These are phyloP conservation scores for Caradrina clavipalpis DNA, from an alignment of 2,888 invertebrate genomes.

Conservation along the genomic window DNA sequence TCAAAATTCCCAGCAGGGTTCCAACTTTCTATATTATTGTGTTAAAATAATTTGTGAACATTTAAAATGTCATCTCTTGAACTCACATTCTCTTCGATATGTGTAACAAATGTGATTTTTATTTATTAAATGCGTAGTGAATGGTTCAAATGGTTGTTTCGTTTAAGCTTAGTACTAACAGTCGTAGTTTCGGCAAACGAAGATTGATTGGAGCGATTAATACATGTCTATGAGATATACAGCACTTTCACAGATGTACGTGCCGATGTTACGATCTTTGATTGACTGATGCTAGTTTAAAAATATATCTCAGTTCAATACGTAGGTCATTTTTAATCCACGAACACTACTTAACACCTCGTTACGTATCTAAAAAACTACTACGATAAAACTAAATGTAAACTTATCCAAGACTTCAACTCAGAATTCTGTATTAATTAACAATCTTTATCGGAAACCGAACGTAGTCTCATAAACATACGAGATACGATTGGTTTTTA, in stretches of 20 bases:
- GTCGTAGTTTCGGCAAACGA: constrained; percentile 64
- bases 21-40: constrained; percentile 50
- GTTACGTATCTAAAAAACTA: constrained; percentile 25
- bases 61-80: constrained; percentile 46
- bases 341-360: constrained; percentile 34
- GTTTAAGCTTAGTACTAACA: constrained; percentile 41
- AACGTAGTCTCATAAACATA: constrained; percentile 82
- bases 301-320: constrained; percentile 36
- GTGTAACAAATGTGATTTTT: constrained; percentile 57
- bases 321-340: constrained; percentile 32
- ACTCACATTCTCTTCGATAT: constrained; percentile 30
- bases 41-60: constrained; percentile 53
- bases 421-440: constrained; percentile 77
- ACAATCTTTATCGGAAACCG: constrained; percentile 71
- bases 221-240: constrained; percentile 60
- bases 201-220: constrained; percentile 73
- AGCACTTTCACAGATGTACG: constrained; percentile 54
- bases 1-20: constrained; percentile 51
- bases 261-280: constrained; percentile 47
- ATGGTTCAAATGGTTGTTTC: constrained; percentile 31
- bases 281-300: constrained; percentile 54
- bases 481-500: constrained; percentile 79
- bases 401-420: constrained; percentile 59
- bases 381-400: constrained; percentile 48
- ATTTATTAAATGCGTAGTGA: constrained; percentile 46